Conservation (phyloP, 2,113 vertebrate species). For the Actinemys pallida region DNA sequence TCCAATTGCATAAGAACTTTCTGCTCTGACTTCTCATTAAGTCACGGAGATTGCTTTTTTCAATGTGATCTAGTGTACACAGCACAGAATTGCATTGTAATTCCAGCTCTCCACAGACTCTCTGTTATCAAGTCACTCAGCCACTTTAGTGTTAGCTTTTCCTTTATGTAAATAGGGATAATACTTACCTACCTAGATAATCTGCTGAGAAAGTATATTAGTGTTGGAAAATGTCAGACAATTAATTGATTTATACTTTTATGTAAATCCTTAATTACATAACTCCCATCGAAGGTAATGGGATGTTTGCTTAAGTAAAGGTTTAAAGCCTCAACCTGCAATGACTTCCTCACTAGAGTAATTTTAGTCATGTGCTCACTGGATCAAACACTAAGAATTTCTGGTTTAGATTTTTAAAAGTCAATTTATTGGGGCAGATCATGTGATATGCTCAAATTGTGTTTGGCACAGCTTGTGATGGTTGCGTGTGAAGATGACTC, state of each 20-base stretch:
- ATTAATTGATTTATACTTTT: not conserved
- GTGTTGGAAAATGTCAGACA: not conserved
- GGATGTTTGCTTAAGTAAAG: conserved; percentile 31
- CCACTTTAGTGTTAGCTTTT: not conserved
- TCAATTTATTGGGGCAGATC: not conserved
- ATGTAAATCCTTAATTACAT: conserved; percentile 7
- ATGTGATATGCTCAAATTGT: fast-evolving
- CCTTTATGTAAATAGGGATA: not conserved
- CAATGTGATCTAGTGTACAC: not conserved
- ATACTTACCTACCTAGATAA: not conserved
- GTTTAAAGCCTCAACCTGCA: conserved; percentile 58
- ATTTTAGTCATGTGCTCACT: conserved; percentile 38
- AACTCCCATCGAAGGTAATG: conserved; percentile 6
- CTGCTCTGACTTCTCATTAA: not conserved
- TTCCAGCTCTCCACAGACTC: not conserved
- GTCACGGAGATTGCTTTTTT: fast-evolving
- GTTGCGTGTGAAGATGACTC: not conserved
- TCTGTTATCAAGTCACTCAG: not conserved
- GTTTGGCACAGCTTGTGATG: not conserved
- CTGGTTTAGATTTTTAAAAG: not conserved
- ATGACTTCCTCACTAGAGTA: conserved; percentile 66
- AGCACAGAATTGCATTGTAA: not conserved
- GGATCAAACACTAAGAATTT: not conserved
- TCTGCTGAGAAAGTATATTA: not conserved
- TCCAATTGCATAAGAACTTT: not conserved